Evolutionary conservation across 2,797 vertebrate genomes (phyloP).

Genomic region (Sylvia borin): DNA sequence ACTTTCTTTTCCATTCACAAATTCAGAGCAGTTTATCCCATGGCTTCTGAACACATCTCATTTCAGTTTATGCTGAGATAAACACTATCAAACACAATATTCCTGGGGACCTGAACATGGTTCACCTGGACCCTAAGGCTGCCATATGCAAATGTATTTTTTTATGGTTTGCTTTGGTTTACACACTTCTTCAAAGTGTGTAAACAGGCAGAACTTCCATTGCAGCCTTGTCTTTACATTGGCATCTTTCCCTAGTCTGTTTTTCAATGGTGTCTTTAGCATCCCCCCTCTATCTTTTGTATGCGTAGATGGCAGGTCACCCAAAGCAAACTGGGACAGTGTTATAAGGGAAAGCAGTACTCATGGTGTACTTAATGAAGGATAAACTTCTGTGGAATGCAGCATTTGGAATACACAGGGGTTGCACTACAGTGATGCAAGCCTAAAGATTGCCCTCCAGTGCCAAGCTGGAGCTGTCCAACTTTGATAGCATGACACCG

Average conservation of each 20-base stretch:
- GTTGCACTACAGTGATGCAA: background rate
- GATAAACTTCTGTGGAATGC: background rate
- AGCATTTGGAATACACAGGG: background rate
- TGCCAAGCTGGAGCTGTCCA: background rate
- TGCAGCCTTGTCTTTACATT: background rate
- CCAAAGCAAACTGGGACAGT: background rate
- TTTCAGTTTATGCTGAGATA: background rate
- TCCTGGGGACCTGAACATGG: background rate
- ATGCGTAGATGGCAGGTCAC: background rate
- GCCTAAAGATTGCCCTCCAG: background rate
- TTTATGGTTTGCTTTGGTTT: rapidly evolving
- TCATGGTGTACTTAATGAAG: background rate
- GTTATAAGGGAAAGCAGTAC: background rate
- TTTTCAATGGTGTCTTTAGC: background rate
- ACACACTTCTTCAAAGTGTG: background rate
- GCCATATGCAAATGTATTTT: background rate
- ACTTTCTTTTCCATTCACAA: background rate
- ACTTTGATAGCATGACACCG: background rate
- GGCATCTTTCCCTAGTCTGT: background rate
- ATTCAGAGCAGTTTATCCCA: background rate
- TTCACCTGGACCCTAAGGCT: background rate
- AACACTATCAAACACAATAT: background rate
- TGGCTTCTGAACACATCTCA: background rate
- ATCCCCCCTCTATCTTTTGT: background rate
- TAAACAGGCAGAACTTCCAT: background rate